These are phyloP conservation scores for Aspidiotus rigidus DNA, from an alignment of 2,888 invertebrate genomes.

Conservation along the genomic window DNA sequence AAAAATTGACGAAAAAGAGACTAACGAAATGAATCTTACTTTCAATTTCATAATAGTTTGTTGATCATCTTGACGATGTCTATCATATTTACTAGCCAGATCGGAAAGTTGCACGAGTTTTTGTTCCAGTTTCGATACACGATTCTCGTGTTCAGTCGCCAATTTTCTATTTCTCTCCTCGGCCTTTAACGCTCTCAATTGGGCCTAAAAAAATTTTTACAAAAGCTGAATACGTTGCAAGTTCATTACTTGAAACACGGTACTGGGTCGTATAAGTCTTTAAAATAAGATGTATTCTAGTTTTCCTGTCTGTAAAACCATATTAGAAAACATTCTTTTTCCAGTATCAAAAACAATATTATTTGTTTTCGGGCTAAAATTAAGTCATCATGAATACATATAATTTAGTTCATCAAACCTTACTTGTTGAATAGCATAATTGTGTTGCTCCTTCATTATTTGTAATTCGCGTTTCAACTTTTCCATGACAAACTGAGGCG, in stretches of 20 bases:
- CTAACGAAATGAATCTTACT: slow-evolving; percentile 39
- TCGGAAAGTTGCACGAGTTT: slow-evolving; percentile 68
- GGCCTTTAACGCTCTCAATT: slow-evolving; percentile 59
- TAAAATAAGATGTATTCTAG: too few species aligned
- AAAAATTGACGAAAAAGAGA: neutral
- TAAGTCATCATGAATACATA: too few species aligned
- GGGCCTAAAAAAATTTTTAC: slow-evolving; percentile 49
- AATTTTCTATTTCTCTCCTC: slow-evolving; percentile 61
- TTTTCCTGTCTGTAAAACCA: too few species aligned
- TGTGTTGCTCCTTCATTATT: slow-evolving; percentile 62
- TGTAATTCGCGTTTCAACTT: slow-evolving; percentile 65
- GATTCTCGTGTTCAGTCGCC: slow-evolving; percentile 62
- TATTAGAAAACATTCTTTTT: too few species aligned
- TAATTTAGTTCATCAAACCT: neutral
- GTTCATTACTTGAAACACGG: neutral
- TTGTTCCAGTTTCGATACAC: slow-evolving; percentile 66
- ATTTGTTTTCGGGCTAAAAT: too few species aligned
- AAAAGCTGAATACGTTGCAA: too few species aligned
- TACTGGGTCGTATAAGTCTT: too few species aligned
- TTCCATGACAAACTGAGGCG: slow-evolving; percentile 48
- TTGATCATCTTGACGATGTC: slow-evolving; percentile 61
- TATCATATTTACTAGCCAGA: slow-evolving; percentile 67
- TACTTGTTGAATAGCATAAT: slow-evolving; percentile 57
- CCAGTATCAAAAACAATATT: too few species aligned
- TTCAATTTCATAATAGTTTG: slow-evolving; percentile 59